Evolutionary conservation across 1,140 invertebrate species (phyloP), one percentile per base, ranked within the genome.

Genomic region (Choristoneura fumiferana): DNA sequence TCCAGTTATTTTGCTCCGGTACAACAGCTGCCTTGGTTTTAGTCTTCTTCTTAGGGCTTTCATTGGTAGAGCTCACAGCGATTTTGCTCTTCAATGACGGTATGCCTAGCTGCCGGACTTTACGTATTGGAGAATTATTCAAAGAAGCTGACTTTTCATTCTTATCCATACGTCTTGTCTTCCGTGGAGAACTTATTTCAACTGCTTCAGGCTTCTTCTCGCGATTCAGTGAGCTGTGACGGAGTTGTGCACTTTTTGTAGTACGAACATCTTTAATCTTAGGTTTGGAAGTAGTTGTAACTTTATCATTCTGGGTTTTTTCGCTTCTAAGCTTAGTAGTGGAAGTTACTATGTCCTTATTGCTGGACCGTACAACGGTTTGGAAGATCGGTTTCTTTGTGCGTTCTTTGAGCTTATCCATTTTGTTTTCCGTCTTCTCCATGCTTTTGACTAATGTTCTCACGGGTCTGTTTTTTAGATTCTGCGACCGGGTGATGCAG

Each of bases 91-190:
- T 86, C 4, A 75, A 69, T 5, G 75, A 75, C 8, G 81, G 76
- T 8, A 84, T 62, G 15, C 87, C 85, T 15, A 90, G 68, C 65
- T 90, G 87, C 22, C 89, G 65, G 0, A 89, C 86, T 71, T 90
- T 90, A 10, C 89, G 71, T 22, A 89, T 90, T 0, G 89, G 89
- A 0, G 88, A 90, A 36, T 84, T 89, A 52, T 90, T 90, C 13
- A 90, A 63, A 0, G 82, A 87, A 1, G 86, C 80, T 0, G 87
- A 87, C 37, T 88, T 87, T 12, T 89, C 86, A 12, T 78, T 83
- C 59, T 90, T 90, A 45, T 90, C 89, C 60, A 90, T 76, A 10
- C 89, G 65, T 12, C 84, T 66, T 0, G 87, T 89, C 60, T 90
- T 90, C 0, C 89, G 68, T 1, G 87, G 87, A 0, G 89, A 86